A percentile compares a stretch with the other conserved stretches of the same genome.
Evolutionary conservation across 2,113 vertebrate genomes (phyloP).

Genomic region (Podiceps cristatus): DNA sequence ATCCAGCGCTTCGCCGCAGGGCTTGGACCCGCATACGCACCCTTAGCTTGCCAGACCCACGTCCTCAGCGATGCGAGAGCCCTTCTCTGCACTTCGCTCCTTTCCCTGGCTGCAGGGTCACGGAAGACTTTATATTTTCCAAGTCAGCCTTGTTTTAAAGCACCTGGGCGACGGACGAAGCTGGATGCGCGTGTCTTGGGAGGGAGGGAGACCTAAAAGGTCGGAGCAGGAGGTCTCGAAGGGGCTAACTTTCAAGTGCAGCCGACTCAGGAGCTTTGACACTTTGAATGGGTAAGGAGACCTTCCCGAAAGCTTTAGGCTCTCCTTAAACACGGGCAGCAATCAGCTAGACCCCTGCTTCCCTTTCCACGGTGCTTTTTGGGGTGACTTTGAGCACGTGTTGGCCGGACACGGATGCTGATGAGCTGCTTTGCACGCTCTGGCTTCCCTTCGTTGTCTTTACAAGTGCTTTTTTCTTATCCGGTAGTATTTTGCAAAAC

Average conservation of each 20-base stretch:
- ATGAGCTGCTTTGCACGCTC: neutral
- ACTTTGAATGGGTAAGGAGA: neutral
- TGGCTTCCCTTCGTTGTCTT: neutral
- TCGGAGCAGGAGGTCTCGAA: neutral
- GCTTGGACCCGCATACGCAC: rapidly evolving
- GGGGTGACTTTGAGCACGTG: neutral
- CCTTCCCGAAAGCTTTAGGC: neutral
- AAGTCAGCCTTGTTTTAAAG: rapidly evolving
- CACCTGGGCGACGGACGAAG: neutral
- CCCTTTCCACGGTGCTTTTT: neutral
- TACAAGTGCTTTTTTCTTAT: constrained; percentile 12
- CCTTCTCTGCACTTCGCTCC: neutral
- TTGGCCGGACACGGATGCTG: rapidly evolving
- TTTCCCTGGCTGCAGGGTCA: neutral
- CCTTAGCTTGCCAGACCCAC: rapidly evolving
- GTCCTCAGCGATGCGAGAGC: neutral
- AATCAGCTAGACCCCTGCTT: neutral
- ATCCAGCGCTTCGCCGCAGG: rapidly evolving
- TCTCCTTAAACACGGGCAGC: neutral
- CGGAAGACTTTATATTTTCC: rapidly evolving
- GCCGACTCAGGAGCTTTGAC: neutral
- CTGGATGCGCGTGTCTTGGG: neutral
- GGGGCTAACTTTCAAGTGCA: neutral
- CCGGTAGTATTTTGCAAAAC: neutral
- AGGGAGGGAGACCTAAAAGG: neutral